Evolutionary conservation across 1,140 invertebrate species (phyloP), one percentile per base, ranked within the genome.

Genomic region (Dermatophagoides farinae): DNA sequence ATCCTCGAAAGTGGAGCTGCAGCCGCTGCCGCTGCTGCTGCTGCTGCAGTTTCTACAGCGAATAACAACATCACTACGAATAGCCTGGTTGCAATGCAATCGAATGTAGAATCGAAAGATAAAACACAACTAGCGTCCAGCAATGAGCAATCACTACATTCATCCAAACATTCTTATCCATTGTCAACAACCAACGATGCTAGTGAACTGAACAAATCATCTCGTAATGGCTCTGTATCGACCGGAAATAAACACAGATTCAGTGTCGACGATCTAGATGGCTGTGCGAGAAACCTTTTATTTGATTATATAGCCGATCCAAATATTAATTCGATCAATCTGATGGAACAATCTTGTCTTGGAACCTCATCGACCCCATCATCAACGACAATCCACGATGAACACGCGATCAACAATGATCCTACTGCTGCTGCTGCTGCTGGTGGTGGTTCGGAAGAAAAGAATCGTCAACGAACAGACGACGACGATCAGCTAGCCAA

Each of bases 1-100:
- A 74, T 76, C 49, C 68, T 76, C 6, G 73, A 76, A 64, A 71
- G 70, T 59, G 71, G 65, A 37, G 62, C 14, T 4, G 25, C 22
- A 1, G 23, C n/a, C 31, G 31, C 14, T 39, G 37, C 11, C 16
- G 50, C 11, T 2, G 50, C 11, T 5, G 50, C 16, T 52, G 50
- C 12, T 5, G 20, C 11, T 22, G 50, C 12, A 4, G 50, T 2
- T 22, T 2, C 12, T 22, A 1, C 18, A 2, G 50, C 14, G 2
- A 20, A 2, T 4, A 20, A 47, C n/a, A 47, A 47, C 9, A 47
- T 23, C 46, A 22, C 44, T 39, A 18, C 37, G 18, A 18, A 58
- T 40, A 20, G 54, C 9, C 22, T n/a, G n/a, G n/a, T n/a, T n/a
- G n/a, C n/a, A n/a, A n/a, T n/a, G n/a, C n/a, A n/a, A n/a, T n/a